A percentile compares a stretch with the other conserved stretches of the same genome.
phyloP scores from a whole-genome alignment of 2,113 vertebrate species.

The Rhombomys opimus region DNA sequence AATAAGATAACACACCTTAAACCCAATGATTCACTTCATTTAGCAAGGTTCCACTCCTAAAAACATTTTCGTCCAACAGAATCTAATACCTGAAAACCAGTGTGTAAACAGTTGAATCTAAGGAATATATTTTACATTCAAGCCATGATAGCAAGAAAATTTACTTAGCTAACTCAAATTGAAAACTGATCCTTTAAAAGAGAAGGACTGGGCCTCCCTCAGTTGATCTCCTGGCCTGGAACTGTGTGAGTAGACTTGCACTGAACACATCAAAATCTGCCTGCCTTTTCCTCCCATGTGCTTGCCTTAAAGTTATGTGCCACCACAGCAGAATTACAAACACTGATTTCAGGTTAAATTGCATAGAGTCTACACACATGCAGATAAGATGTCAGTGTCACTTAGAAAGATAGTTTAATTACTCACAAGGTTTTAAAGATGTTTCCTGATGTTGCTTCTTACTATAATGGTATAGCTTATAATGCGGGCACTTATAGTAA shows the following conservation, averaged over 20 bases:
- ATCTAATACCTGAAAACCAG: background rate
- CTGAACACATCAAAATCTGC: background rate
- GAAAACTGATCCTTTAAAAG: background rate
- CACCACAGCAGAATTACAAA: background rate
- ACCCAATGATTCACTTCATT: background rate
- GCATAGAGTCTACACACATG: background rate
- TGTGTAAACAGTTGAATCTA: background rate
- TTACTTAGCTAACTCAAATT: background rate
- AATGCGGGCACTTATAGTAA: background rate
- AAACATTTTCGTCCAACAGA: background rate
- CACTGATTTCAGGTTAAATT: background rate
- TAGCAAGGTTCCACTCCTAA: background rate
- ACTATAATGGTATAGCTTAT: background rate
- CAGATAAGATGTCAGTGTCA: background rate
- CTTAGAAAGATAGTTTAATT: background rate
- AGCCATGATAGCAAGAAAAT: background rate
- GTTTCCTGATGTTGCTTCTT: background rate
- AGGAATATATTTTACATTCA: background rate
- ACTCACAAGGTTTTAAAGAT: background rate
- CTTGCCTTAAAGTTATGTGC: background rate
- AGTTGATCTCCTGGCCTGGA: background rate
- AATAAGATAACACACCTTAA: background rate
- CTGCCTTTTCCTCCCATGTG: no score
- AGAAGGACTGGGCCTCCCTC: background rate
- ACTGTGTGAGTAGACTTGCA: background rate